Percentiles rank a stretch among this genome's conserved stretches.
Conservation (phyloP, 2,113 vertebrate genomes). For the Alligator sinensis region DNA sequence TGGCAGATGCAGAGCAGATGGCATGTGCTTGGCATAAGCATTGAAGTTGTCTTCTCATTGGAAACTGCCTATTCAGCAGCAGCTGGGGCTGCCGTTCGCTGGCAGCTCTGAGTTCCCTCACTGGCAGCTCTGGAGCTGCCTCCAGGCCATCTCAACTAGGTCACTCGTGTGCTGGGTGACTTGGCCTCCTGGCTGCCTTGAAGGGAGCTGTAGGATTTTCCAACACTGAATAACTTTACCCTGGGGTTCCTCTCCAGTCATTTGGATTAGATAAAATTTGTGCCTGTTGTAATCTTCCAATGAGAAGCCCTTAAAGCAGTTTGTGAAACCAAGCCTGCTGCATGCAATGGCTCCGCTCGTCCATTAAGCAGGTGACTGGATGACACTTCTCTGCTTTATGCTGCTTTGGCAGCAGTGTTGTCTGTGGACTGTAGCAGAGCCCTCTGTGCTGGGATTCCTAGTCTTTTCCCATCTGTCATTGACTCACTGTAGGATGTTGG, state of each 20-base stretch:
- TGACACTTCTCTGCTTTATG: neutral
- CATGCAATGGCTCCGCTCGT: neutral
- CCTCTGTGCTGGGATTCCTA: neutral
- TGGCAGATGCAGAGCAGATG: neutral
- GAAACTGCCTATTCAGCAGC: neutral
- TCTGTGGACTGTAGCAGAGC: neutral
- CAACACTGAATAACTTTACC: neutral
- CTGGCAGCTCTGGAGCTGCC: neutral
- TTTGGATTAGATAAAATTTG: neutral
- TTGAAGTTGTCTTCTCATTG: neutral
- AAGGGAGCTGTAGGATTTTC: neutral
- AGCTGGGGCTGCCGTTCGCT: neutral
- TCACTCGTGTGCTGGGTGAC: neutral
- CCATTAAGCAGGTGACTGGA: neutral
- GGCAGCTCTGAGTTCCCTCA: neutral
- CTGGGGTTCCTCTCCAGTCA: neutral
- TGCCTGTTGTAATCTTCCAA: neutral
- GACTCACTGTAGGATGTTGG: neutral
- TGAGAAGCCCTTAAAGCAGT: neutral
- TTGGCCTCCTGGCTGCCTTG: neutral
- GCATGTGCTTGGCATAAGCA: neutral
- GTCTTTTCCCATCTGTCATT: neutral
- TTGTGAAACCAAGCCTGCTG: neutral
- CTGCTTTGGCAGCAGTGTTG: neutral
- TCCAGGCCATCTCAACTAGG: neutral